A percentile compares a stretch with the other conserved stretches of the same genome.
Evolutionary conservation across 1,140 invertebrate species (phyloP).

Genomic region (Aphelinus atriplicis): DNA sequence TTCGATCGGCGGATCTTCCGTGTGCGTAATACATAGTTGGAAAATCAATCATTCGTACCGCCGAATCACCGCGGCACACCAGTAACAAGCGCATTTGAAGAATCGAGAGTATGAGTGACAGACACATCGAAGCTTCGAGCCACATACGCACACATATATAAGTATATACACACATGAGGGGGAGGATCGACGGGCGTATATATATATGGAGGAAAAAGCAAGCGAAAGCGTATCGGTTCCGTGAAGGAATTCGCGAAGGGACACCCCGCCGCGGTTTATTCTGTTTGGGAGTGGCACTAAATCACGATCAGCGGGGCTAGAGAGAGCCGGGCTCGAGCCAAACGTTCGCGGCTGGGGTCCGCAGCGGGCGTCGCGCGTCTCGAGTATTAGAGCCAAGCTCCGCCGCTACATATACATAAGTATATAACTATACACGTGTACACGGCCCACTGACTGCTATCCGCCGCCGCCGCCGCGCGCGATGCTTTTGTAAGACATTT

Average conservation of each 20-base stretch:
- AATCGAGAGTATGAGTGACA: too few relatives aligned
- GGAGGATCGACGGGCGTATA: not conserved
- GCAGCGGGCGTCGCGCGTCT: slow-evolving; percentile 52
- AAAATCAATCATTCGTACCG: too few relatives aligned
- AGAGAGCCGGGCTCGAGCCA: slow-evolving; percentile 40
- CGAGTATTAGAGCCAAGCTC: not conserved
- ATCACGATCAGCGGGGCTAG: slow-evolving; percentile 43
- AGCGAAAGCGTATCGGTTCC: slow-evolving; percentile 50
- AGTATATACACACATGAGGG: not conserved
- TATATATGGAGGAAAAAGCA: not conserved
- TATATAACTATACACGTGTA: too few relatives aligned
- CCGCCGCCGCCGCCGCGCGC: not conserved
- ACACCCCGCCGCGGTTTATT: slow-evolving; percentile 49
- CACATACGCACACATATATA: too few relatives aligned
- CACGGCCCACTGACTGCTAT: too few relatives aligned
- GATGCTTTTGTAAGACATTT: slow-evolving; percentile 62
- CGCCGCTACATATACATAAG: too few relatives aligned
- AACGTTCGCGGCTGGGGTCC: slow-evolving; percentile 56
- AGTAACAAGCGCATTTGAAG: too few relatives aligned
- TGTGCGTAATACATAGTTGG: too few relatives aligned
- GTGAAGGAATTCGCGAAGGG: slow-evolving; percentile 50
- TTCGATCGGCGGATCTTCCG: too few relatives aligned
- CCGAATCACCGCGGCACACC: too few relatives aligned
- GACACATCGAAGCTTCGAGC: too few relatives aligned
- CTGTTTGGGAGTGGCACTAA: slow-evolving; percentile 33